Evolutionary conservation across 2,888 invertebrate genomes (phyloP).

Genomic region (Drosophila helvetica): DNA sequence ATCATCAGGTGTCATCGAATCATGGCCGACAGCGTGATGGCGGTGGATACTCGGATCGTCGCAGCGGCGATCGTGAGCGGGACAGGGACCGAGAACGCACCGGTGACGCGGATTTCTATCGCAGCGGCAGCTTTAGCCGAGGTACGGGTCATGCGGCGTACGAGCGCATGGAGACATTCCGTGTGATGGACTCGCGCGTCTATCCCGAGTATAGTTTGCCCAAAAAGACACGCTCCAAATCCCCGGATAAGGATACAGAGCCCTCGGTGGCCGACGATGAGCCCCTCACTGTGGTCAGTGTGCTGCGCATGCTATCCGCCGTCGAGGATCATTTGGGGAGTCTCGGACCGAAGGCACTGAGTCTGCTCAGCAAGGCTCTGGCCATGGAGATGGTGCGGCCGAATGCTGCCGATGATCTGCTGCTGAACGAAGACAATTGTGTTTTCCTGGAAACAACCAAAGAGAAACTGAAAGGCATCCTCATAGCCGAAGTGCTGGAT

Average conservation of each 20-base stretch:
- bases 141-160: constrained; percentile 16
- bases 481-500: constrained; percentile 88
- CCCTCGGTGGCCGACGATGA: constrained; percentile 83
- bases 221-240: constrained; percentile 30
- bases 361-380: constrained; percentile 90
- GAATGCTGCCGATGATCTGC: constrained; percentile 90
- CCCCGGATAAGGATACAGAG: constrained; percentile 58
- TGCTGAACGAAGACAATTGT: constrained; percentile 89
- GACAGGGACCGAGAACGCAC: constrained; percentile 39
- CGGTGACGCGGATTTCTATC: constrained; percentile 30
- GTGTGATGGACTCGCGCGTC: constrained; percentile 79
- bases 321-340: constrained; percentile 93
- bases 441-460: constrained; percentile 93
- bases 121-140: constrained; percentile 41
- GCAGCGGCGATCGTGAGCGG: constrained; percentile 20
- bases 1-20: constrained; percentile 14
- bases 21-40: constrained; percentile 16
- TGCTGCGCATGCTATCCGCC: constrained; percentile 90
- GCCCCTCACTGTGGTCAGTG: constrained; percentile 87
- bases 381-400: constrained; percentile 90
- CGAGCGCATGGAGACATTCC: constrained; percentile 62
- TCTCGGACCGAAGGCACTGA: constrained; percentile 91
- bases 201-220: constrained; percentile 82
- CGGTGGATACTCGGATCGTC: neutral
- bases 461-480: constrained; percentile 92